These are phyloP conservation scores for Axinella damicornis DNA, from an alignment of 37 sponge, comb jelly and placozoan species.

Conservation along the genomic window DNA sequence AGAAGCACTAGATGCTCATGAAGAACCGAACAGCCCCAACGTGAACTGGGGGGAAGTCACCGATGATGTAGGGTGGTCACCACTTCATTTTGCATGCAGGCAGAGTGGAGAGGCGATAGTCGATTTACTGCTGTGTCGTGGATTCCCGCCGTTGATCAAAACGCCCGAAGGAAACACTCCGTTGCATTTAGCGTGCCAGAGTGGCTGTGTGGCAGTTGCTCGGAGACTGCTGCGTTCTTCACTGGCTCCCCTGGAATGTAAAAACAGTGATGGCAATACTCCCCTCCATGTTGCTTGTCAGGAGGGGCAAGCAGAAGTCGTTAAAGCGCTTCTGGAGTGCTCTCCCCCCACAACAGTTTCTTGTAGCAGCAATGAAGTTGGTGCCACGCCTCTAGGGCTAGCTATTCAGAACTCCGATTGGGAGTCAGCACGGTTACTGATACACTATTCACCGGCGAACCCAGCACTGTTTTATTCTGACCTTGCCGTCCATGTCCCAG, in stretches of 20 bases:
- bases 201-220: neutral
- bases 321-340: neutral
- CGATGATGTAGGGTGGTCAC: neutral
- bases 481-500: neutral
- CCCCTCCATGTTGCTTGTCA: slow-evolving; percentile 19
- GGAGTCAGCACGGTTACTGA: neutral
- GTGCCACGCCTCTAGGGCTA: slow-evolving; percentile 1
- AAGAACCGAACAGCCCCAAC: neutral
- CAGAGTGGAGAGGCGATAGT: slow-evolving; percentile 11
- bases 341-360: too few relatives aligned
- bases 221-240: neutral
- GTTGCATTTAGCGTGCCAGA: slow-evolving; percentile 5
- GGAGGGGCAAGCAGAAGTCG: neutral
- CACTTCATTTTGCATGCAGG: slow-evolving; percentile 17
- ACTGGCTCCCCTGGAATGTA: neutral
- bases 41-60: neutral
- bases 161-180: slow-evolving; percentile 1
- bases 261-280: slow-evolving; percentile 32
- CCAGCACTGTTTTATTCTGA: neutral
- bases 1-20: neutral
- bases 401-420: neutral
- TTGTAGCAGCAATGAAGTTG: neutral
- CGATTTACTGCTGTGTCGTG: neutral
- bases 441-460: neutral
- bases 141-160: neutral